Conservation (phyloP, 2,888 invertebrate genomes). For the Thymelicus acteon region DNA sequence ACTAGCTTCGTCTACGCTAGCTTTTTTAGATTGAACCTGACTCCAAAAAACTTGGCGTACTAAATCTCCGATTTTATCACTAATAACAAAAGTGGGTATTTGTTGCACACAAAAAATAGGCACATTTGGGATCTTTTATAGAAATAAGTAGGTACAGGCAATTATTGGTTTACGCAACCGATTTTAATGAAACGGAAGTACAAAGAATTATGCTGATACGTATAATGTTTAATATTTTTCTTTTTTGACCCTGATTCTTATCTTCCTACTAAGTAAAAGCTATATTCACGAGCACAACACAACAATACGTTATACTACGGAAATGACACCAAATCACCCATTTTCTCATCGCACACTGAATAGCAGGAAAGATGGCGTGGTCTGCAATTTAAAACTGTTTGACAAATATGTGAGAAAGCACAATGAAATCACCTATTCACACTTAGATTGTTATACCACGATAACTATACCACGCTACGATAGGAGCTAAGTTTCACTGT, state of each 20-base stretch:
- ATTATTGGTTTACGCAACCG: background rate
- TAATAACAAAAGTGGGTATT: constrained; percentile 7
- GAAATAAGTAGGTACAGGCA: background rate
- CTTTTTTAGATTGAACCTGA: constrained; percentile 17
- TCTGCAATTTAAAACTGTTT: constrained; percentile 23
- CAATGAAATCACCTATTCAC: constrained; percentile 25
- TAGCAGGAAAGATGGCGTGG: constrained; percentile 29
- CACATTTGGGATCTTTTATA: background rate
- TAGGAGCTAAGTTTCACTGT: constrained; percentile 16
- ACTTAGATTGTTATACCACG: background rate
- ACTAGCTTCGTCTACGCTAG: constrained; percentile 14
- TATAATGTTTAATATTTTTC: background rate
- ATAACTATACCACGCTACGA: background rate
- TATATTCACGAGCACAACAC: background rate
- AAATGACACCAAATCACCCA: constrained; percentile 7
- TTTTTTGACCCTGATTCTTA: too few species aligned
- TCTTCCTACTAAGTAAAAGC: background rate
- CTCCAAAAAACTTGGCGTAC: constrained; percentile 9
- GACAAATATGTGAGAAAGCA: constrained; percentile 11
- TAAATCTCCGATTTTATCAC: constrained; percentile 24
- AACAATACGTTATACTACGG: constrained; percentile 5
- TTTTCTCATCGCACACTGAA: constrained; percentile 33
- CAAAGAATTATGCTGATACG: background rate
- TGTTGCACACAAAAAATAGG: constrained; percentile 14
- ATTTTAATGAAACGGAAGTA: background rate